These are phyloP conservation scores for Onychomys leucogaster DNA, from an alignment of 2,797 vertebrate species.

Conservation along the genomic window DNA sequence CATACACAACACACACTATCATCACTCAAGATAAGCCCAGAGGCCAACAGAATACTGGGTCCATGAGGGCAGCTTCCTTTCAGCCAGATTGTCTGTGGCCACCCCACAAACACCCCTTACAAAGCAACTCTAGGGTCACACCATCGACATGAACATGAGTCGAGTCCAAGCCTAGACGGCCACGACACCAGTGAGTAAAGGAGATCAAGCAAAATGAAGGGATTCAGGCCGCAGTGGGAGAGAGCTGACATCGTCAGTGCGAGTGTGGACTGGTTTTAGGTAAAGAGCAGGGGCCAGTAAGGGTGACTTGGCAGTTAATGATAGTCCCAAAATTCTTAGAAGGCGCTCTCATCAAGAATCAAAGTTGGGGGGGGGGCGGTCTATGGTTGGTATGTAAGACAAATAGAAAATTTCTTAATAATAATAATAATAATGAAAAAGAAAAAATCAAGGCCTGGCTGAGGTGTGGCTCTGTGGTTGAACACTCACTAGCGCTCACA, in stretches of 20 bases:
- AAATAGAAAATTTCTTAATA: no score
- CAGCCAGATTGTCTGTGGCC: background rate
- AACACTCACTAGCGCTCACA: background rate
- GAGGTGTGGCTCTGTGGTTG: background rate
- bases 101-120: rapidly evolving
- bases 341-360: background rate
- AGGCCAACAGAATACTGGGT: background rate
- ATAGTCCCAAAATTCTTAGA: background rate
- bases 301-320: background rate
- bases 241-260: background rate
- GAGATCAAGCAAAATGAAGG: background rate
- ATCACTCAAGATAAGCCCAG: background rate
- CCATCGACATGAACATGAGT: background rate
- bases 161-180: background rate
- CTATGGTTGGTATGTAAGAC: no score
- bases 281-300: background rate
- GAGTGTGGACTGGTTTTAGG: background rate
- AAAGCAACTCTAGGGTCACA: background rate
- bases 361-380: background rate
- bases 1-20: background rate
- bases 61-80: background rate
- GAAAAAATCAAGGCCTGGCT: background rate
- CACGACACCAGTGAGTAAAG: background rate
- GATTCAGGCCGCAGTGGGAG: background rate
- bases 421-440: no score